Conservation (phyloP, 2,888 invertebrate species). For the Trichacis sp. region DNA sequence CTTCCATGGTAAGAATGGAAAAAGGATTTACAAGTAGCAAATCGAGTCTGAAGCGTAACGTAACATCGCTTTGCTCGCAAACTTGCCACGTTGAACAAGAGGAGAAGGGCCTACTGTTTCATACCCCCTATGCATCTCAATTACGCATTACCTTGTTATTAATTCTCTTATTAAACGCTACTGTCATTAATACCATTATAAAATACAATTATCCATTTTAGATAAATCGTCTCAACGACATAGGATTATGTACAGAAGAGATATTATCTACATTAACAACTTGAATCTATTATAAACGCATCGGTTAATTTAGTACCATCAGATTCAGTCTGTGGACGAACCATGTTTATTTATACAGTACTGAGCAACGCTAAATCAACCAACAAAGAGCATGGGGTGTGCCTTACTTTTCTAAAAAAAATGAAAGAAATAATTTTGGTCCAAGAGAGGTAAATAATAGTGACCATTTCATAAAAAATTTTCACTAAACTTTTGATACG, state of each 20-base stretch:
- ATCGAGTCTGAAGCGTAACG: slow-evolving; percentile 6
- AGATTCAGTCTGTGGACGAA: slow-evolving; percentile 45
- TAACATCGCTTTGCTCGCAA: slow-evolving; percentile 26
- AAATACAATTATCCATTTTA: slow-evolving; percentile 60
- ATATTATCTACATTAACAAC: slow-evolving; percentile 61
- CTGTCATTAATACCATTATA: slow-evolving; percentile 63
- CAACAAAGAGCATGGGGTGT: slow-evolving; percentile 61
- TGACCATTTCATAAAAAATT: slow-evolving; percentile 42
- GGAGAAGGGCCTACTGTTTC: slow-evolving; percentile 33
- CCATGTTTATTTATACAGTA: slow-evolving; percentile 62
- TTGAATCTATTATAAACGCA: slow-evolving; percentile 54
- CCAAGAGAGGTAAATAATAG: background rate
- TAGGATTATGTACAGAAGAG: slow-evolving; percentile 67
- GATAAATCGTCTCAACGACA: slow-evolving; percentile 62
- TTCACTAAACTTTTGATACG: slow-evolving; percentile 42
- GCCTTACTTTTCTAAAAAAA: slow-evolving; percentile 61
- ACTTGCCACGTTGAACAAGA: slow-evolving; percentile 27
- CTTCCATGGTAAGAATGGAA: slow-evolving; percentile 30
- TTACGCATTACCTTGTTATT: slow-evolving; percentile 62
- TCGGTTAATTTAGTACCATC: slow-evolving; percentile 54
- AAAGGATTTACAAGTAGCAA: slow-evolving; percentile 13
- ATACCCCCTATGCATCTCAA: slow-evolving; percentile 52
- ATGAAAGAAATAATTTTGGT: slow-evolving; percentile 13
- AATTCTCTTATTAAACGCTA: slow-evolving; percentile 61
- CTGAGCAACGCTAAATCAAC: slow-evolving; percentile 49